Percentiles rank a stretch among this genome's conserved stretches.
Evolutionary conservation across 1,140 invertebrate species (phyloP).

Genomic region (Drosophila orosa): DNA sequence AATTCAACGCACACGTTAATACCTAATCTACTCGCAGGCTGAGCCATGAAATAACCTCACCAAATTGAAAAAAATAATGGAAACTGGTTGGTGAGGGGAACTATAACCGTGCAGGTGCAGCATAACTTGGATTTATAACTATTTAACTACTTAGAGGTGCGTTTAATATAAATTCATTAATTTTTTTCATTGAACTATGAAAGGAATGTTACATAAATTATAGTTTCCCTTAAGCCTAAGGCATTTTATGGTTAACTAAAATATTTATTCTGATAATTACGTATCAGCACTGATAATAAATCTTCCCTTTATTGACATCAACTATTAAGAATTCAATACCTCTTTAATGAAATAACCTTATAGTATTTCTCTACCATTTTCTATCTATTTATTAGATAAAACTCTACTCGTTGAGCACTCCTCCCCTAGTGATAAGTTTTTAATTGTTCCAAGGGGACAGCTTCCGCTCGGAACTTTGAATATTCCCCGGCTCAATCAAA

Average conservation of each 20-base stretch:
- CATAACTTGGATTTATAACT: not conserved
- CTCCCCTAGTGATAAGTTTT: slow-evolving; percentile 8
- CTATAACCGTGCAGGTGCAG: not conserved
- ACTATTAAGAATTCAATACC: not conserved
- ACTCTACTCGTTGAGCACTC: not conserved
- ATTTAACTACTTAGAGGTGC: not conserved
- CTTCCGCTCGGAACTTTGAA: slow-evolving; percentile 22
- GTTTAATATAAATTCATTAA: not conserved
- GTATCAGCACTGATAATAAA: not conserved
- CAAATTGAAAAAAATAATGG: slow-evolving; percentile 8
- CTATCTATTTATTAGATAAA: not conserved
- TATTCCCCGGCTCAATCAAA: slow-evolving; percentile 39
- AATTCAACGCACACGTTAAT: slow-evolving; percentile 48
- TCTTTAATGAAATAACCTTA: no score
- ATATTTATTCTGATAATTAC: not conserved
- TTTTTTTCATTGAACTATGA: not conserved
- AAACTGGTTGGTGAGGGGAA: not conserved
- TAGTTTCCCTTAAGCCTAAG: not conserved
- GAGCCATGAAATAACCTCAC: slow-evolving; percentile 8
- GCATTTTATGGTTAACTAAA: not conserved
- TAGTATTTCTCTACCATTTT: not conserved
- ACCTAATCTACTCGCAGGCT: slow-evolving; percentile 20
- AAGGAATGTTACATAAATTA: not conserved
- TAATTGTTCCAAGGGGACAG: slow-evolving; percentile 17
- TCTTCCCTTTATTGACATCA: not conserved